Base-by-base conservation (phyloP, 2,888 invertebrate genomes). In the Eupithecia centaureata region DNA sequence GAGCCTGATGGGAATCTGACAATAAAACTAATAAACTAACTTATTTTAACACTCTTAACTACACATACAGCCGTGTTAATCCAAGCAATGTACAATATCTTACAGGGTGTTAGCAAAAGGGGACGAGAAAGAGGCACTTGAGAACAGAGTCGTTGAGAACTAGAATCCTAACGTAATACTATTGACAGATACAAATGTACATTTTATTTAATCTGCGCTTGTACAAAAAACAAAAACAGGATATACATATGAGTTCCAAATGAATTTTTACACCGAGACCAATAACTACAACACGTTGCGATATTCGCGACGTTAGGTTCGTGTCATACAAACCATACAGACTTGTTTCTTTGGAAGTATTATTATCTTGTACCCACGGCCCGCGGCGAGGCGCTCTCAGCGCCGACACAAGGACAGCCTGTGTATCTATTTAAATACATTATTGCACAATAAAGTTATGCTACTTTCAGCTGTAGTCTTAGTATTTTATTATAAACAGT, bases 371-470 rank as follows among this genome's bases (percentile, higher is more conserved):
- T 81, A 82, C 81, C 83, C 13, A 12, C 27, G 52, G 56, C 32
- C 18, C 56, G 30, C 25, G n/a, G 30, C 54, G n/a, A 27, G 52
- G 27, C 52, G 56, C 56, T n/a, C 56, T 56, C 30, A 32, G 57
- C 57, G 32, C 57, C 27, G 10, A 30, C 54, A 30, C 54, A 10
- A 28, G 30, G 32, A 28, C 56, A 51, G 32, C 30, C 59, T 38
- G 75, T 72, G 58, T 77, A 76, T 79, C 79, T 81, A 82, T 76
- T 78, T 78, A 82, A 83, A 84, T 79, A 84, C 75, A 83, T 89
- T 92, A 92, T 92, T 92, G 92, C 92, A 92, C 92, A 91, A 89
- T 80, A 80, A 79, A 84, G 89, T 89, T 91, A 91, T 87, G 89
- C 90, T 91, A 90, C 80, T 77, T 83, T 84, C 82, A 78, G 78